Evolutionary conservation across 2,888 invertebrate genomes (phyloP), one percentile per base, ranked within the genome.

Genomic region (Temnothorax unifasciatus): DNA sequence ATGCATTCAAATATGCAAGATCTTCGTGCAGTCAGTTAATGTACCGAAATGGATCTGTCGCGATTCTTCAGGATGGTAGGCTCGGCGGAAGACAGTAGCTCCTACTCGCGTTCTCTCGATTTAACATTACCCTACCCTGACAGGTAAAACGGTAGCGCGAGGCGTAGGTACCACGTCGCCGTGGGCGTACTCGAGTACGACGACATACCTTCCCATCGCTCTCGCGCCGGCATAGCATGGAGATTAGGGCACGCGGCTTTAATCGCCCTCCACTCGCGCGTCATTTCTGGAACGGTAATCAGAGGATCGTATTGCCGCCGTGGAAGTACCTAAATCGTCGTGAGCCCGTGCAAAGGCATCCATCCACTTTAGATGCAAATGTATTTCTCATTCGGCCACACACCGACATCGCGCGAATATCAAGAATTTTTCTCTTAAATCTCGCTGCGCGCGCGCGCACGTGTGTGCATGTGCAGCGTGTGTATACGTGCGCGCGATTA

Each of bases 131-230:
- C 92, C 91, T 76, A 89, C 90, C 90, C 90, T 92, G 92, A 93
- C 92, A 93, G 91, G 91, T 82, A 82, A 91, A 88, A 89, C 91
- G 92, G 93, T 93, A 93, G 93, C 91, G 82, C 85, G 91, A 91
- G 91, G 92, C 92, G 93, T 93, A 92, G 93, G 92, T 92, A 92
- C 92, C 89, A 91, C 92, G 92, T 93, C 92, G 92, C 93, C 92
- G 87, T 91, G 86, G 92, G 92, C 90, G 84, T 87, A 83, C 69
- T 82, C 71, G 63, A 64, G 38, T 64, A 77, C 71, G 66, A 77
- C 83, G 83, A 77, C 77, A 73, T 64, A 57, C 83, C 83, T 76
- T 83, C 29, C 63, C 82, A 54, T 44, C 63, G 50, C 63, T 77
- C 38, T 61, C 61, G 34, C 61, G 29, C 25, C 79, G 21, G 79